Evolutionary conservation across 2,797 vertebrate species (phyloP), one percentile per base, ranked within the genome.

Genomic region (Adrianichthys oophorus): DNA sequence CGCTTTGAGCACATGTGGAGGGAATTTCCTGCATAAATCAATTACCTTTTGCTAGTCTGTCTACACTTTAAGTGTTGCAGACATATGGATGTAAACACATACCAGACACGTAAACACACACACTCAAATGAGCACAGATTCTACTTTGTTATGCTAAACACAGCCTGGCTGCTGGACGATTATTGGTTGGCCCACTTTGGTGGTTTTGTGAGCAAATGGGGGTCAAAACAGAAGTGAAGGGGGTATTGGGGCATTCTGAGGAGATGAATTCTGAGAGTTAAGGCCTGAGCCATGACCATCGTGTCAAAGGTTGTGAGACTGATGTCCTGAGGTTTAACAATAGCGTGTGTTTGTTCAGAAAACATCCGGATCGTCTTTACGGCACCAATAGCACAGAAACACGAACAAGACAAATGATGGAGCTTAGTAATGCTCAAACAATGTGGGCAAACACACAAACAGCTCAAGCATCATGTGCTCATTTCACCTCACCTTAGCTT

Each of bases 81-180:
- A 46, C 21, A 53, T 21, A 47, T 18, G 44, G 32, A 60, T 55
- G 57, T 70, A 63, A 63, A 58, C 69, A 51, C 52, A 61, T 16
- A 19, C 49, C 42, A 18, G 48, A 44, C 49, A 24, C 60, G 19
- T 66, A 68, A 32, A 70, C 6, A 26, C 2, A 21, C 19, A 21
- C 19, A 61, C 58, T 41, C 70, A 66, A 82, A 67, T 59, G 68
- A 72, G 53, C 68, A 48, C 64, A 71, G 70, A 76, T 72, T 67
- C 58, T 68, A 64, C 47, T 90, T 92, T 92, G 89, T 92, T 68
- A 91, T 91, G 91, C 73, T 86, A 91, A 90, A 84, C 62, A 62
- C 76, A 65, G 65, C 70, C 84, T 70, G 86, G 75, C 79, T 63
- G 80, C 62, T 50, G 56, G 1, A n/a, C 37, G 52, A 64, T 59